Conservation (phyloP, 2,113 vertebrate genomes). For the Solenodon paradoxus region DNA sequence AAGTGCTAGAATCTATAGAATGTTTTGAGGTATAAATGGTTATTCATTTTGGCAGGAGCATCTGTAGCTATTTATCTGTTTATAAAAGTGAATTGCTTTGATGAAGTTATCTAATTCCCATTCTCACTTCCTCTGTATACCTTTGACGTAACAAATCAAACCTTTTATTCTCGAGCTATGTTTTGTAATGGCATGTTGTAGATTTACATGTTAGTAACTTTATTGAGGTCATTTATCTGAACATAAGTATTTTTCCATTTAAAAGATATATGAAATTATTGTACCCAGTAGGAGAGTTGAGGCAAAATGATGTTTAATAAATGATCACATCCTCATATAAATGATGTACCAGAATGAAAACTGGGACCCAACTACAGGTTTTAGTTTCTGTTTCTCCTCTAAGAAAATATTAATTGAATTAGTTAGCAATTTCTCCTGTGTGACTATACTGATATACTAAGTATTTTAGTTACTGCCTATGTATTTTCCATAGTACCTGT, state of each 20-base stretch:
- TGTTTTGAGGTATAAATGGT: not conserved
- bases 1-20: not conserved
- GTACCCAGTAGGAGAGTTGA: not conserved
- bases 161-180: not conserved
- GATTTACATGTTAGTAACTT: not conserved
- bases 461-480: not conserved
- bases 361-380: not conserved
- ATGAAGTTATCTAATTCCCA: not conserved
- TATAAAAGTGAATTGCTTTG: slow-evolving; percentile 35
- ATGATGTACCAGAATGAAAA: not conserved
- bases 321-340: not conserved
- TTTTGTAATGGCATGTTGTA: not conserved
- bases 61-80: not conserved
- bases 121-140: not conserved
- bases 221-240: slow-evolving; percentile 15
- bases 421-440: not conserved
- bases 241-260: not conserved
- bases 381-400: not conserved
- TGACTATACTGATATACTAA: not conserved
- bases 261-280: slow-evolving; percentile 5
- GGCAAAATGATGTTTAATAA: slow-evolving; percentile 39
- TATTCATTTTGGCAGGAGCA: not conserved
- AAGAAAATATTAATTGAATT: no score
- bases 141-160: not conserved
- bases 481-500: not conserved